Conservation (phyloP, 2,888 invertebrate species). For the Anodontia alba region DNA sequence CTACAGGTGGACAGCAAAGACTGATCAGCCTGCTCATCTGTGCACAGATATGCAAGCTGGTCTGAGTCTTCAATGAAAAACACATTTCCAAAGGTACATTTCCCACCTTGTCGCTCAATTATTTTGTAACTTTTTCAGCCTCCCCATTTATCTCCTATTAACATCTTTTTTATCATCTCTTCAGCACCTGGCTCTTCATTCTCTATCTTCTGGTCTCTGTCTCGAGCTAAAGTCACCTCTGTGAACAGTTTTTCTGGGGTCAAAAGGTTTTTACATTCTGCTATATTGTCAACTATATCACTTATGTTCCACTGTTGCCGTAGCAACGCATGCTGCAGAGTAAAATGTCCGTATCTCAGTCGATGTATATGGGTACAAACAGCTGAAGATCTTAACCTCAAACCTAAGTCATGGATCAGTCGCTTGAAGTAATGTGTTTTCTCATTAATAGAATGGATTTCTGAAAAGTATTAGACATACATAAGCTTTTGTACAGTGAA, state of each 20-base stretch:
- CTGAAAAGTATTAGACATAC: constrained; percentile 87
- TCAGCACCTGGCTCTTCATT: constrained; percentile 1
- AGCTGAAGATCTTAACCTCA: constrained; percentile 92
- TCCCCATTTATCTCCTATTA: too few relatives aligned
- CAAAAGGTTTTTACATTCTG: constrained; percentile 60
- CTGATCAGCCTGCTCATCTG: too few relatives aligned
- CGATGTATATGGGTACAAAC: constrained; percentile 93
- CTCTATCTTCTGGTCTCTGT: background rate
- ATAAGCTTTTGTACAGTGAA: too few relatives aligned
- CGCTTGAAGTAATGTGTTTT: constrained; percentile 89
- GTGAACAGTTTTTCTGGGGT: constrained; percentile 60
- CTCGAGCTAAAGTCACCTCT: constrained; percentile 15
- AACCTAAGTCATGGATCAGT: constrained; percentile 93
- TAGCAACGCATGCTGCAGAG: constrained; percentile 90
- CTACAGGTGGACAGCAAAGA: too few relatives aligned
- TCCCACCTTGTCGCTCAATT: too few relatives aligned
- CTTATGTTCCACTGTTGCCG: constrained; percentile 89
- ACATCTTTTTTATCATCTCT: background rate
- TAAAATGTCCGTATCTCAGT: constrained; percentile 93
- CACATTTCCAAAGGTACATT: too few relatives aligned
- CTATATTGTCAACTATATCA: constrained; percentile 75
- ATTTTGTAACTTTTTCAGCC: too few relatives aligned
- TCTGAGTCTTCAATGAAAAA: too few relatives aligned
- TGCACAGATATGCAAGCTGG: too few relatives aligned
- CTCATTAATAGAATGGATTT: constrained; percentile 95